Evolutionary conservation across 2,797 vertebrate genomes (phyloP), one percentile per base, ranked within the genome.

Genomic region (Tragelaphus eurycerus): DNA sequence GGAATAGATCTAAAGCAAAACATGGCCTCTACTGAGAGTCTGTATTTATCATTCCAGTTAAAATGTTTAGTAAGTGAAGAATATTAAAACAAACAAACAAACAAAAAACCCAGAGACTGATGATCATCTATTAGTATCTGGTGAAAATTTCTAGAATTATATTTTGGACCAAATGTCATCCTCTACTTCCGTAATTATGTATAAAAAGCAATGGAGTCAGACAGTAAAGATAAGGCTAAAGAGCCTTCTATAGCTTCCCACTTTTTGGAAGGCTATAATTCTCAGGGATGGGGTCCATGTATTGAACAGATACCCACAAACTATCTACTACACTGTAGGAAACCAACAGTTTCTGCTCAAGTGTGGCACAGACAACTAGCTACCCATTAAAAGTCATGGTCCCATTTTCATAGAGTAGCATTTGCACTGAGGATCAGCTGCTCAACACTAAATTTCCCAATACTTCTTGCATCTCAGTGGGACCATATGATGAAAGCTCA

Each of bases 41-140:
- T 82, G 13, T 27, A 17, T 71, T 1, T 79, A 46, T 38, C 23
- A 79, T 91, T 91, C 78, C 38, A 55, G 29, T 71, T 92, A 54
- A 96, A 89, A 50, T 60, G 16, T 59, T 97, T 92, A 85, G 13
- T 74, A 92, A 94, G 50, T 48, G 6, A 86, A 84, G 11, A 93
- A 92, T 9, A 19, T 82, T n/a, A 52, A 57, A 23, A 81, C 92
- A 91, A 59, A 3, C 79, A 81, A 92, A 90, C 5, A 17, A 52
- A 57, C 1, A 60, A 60, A 14, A 85, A 89, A 29, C 27, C 62
- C 62, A 57, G 31, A 96, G 52, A 62, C 46, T 76, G n/a, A 55
- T 89, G 48, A 84, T 38, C 55, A 79, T 79, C 14, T 86, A n/a
- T 74, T n/a, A 93, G 52, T 34, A 55, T 87, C 15, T 85, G 52